These are phyloP conservation scores for Florisuga fusca DNA, from an alignment of 2,797 vertebrate species.

Conservation along the genomic window DNA sequence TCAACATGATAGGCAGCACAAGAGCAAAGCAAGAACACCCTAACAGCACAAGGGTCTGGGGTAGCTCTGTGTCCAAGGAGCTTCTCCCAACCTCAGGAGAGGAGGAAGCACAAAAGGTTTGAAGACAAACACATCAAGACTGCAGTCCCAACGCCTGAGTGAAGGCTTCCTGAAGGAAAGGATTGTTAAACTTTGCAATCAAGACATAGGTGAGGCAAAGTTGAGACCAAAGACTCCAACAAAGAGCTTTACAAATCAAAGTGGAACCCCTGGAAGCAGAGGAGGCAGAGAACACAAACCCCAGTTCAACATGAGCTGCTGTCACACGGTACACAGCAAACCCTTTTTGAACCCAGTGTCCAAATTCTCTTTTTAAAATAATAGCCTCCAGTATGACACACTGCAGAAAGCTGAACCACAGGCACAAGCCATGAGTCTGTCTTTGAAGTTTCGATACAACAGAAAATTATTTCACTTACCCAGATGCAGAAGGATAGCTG, in stretches of 20 bases:
- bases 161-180: not conserved
- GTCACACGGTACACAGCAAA: not conserved
- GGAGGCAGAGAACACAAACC: not conserved
- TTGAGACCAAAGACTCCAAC: not conserved
- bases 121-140: not conserved
- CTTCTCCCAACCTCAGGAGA: not conserved
- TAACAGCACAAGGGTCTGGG: not conserved
- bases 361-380: not conserved
- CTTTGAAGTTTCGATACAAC: conserved; percentile 16
- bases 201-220: not conserved
- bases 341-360: not conserved
- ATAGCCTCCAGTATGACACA: not conserved
- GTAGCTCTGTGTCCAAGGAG: not conserved
- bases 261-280: not conserved
- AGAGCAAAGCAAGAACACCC: not conserved
- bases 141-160: rapidly evolving
- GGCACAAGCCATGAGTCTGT: not conserved
- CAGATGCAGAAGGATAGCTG: conserved; percentile 1
- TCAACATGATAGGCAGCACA: rapidly evolving
- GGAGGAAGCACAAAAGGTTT: not conserved
- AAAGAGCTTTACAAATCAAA: not conserved
- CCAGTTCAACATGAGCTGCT: not conserved
- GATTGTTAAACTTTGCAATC: not conserved
- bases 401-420: conserved; percentile 5
- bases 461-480: conserved; percentile 25